phyloP scores from a whole-genome alignment of 2,888 invertebrate genomes.

The Cephus rjabovi region DNA sequence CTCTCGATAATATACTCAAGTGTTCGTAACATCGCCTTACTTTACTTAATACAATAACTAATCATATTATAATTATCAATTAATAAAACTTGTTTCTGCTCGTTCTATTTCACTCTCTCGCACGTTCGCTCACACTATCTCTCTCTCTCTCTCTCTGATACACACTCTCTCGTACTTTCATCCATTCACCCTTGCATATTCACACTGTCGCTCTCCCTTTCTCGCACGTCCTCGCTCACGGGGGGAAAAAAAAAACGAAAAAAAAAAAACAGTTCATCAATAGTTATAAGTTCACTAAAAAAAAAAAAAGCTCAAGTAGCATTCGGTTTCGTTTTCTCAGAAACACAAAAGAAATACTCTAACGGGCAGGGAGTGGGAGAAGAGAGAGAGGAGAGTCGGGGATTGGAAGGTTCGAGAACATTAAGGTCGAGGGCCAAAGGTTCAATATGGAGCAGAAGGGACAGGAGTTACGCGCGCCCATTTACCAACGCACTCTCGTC shows the following conservation, averaged over 20 bases:
- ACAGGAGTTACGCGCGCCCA: constrained; percentile 26
- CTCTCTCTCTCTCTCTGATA: constrained; percentile 17
- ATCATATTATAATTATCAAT: constrained; percentile 60
- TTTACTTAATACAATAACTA: constrained; percentile 62
- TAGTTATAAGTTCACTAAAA: constrained; percentile 32
- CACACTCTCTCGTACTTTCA: neutral
- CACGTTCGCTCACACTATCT: constrained; percentile 7
- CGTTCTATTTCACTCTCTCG: constrained; percentile 29
- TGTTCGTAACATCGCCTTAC: constrained; percentile 54
- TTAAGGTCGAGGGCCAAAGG: neutral
- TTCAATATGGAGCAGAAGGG: constrained; percentile 14
- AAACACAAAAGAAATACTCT: constrained; percentile 35
- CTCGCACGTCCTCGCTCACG: constrained; percentile 15
- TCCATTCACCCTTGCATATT: constrained; percentile 19
- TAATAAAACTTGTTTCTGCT: constrained; percentile 58
- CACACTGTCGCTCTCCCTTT: constrained; percentile 21
- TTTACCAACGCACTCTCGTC: constrained; percentile 26
- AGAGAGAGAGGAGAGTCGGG: neutral
- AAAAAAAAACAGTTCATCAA: constrained; percentile 26
- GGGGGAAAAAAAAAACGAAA: too few species aligned
- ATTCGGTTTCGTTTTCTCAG: constrained; percentile 24
- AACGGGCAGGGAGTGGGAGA: neutral
- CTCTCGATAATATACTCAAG: constrained; percentile 42
- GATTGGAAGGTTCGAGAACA: neutral
- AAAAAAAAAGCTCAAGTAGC: constrained; percentile 26